Conservation (phyloP, 2,797 vertebrate genomes). For the Danio kyathit region DNA sequence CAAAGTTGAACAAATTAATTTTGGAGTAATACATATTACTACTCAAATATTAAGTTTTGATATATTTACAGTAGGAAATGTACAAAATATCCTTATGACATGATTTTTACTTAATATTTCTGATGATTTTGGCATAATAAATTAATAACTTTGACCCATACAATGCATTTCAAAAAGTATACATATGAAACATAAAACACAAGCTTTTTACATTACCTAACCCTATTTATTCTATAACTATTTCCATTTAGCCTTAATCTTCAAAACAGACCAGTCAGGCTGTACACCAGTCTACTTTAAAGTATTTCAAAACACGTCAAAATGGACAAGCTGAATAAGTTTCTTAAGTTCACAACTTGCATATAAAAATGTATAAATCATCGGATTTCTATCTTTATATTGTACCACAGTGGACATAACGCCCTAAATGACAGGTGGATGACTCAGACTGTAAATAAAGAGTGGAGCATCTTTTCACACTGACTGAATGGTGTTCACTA, state of each 20-base stretch:
- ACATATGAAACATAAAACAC: too few species aligned
- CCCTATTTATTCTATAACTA: neutral
- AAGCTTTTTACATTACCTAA: neutral
- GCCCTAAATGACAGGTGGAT: neutral
- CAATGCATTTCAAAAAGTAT: too few species aligned
- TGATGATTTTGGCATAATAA: too few species aligned
- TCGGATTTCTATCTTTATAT: neutral
- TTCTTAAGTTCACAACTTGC: neutral
- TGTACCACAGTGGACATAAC: neutral
- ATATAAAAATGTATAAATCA: neutral
- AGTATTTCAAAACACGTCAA: neutral
- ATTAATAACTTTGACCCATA: too few species aligned
- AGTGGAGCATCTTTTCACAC: slow-evolving; percentile 7
- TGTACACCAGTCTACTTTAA: neutral
- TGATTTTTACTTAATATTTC: too few species aligned
- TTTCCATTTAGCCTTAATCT: neutral
- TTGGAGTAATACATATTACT: too few species aligned
- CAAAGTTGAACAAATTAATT: too few species aligned
- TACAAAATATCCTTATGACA: too few species aligned
- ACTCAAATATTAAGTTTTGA: too few species aligned
- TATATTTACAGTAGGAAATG: too few species aligned
- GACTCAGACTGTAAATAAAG: neutral
- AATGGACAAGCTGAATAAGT: neutral
- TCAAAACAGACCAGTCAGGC: neutral
- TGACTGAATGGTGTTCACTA: neutral